Evolutionary conservation across 2,888 invertebrate species (phyloP).

Genomic region (Didymodactylos carnosus): DNA sequence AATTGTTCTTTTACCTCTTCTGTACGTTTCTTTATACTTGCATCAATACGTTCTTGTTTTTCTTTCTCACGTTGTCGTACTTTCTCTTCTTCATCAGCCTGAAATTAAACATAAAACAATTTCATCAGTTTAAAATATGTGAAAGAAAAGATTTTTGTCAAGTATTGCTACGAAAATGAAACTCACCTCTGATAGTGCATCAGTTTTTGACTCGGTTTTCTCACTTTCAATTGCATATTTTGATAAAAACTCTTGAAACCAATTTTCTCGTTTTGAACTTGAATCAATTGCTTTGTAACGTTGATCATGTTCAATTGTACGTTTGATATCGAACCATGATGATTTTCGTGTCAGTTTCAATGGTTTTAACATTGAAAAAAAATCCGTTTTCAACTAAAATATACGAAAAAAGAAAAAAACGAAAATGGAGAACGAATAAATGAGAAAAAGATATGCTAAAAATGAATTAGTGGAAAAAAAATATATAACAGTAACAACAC

Average conservation of each 20-base stretch:
- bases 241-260: constrained; percentile 62
- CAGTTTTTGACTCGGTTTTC: too few species aligned
- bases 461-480: too few species aligned
- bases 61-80: constrained; percentile 31
- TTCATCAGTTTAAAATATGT: background rate
- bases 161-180: too few species aligned
- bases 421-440: too few species aligned
- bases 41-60: constrained; percentile 52
- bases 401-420: background rate
- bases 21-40: constrained; percentile 78
- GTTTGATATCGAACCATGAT: constrained; percentile 81
- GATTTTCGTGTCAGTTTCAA: constrained; percentile 49
- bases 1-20: constrained; percentile 75
- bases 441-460: too few species aligned
- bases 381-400: background rate
- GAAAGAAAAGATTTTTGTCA: too few species aligned
- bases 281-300: constrained; percentile 79
- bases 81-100: constrained; percentile 36
- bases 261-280: constrained; percentile 66
- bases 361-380: constrained; percentile 24
- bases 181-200: background rate
- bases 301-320: constrained; percentile 69
- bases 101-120: constrained; percentile 40
- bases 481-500: too few species aligned
- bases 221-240: background rate